Conservation (phyloP, 2,113 vertebrate genomes). For the Anoura caudifer region DNA sequence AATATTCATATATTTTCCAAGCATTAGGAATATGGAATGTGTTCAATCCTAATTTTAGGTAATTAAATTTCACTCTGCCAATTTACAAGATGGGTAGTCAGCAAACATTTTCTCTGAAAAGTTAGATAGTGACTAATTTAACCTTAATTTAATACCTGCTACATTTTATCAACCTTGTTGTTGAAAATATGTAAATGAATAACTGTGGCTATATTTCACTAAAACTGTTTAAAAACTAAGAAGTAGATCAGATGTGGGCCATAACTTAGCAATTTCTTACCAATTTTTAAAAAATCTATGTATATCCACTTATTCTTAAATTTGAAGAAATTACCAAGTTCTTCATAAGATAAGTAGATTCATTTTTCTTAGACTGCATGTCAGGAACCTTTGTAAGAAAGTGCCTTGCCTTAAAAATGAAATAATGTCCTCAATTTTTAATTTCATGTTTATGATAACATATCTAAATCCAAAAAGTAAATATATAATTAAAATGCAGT, state of each 20-base stretch:
- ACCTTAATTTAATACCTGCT: not conserved
- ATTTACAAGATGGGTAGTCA: not conserved
- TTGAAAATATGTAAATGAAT: not conserved
- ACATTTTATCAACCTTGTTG: not conserved
- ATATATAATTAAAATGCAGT: not conserved
- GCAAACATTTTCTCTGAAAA: not conserved
- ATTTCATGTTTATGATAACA: not conserved
- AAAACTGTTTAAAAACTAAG: not conserved
- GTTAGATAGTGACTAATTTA: not conserved
- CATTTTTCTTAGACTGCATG: not conserved
- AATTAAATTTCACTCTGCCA: not conserved
- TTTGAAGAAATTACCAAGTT: not conserved
- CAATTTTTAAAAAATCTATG: not conserved
- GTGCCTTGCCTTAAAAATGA: not conserved
- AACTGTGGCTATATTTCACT: not conserved
- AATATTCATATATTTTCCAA: not conserved
- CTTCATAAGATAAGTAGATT: not conserved
- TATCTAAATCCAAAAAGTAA: not conserved
- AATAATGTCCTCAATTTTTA: not conserved
- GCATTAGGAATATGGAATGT: not conserved
- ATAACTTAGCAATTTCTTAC: not conserved
- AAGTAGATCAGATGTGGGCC: not conserved
- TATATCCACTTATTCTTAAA: not conserved
- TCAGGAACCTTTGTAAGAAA: not conserved
- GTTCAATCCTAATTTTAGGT: not conserved